Conservation (phyloP, 1,140 invertebrate genomes). For the Gonatopus flavifemur region DNA sequence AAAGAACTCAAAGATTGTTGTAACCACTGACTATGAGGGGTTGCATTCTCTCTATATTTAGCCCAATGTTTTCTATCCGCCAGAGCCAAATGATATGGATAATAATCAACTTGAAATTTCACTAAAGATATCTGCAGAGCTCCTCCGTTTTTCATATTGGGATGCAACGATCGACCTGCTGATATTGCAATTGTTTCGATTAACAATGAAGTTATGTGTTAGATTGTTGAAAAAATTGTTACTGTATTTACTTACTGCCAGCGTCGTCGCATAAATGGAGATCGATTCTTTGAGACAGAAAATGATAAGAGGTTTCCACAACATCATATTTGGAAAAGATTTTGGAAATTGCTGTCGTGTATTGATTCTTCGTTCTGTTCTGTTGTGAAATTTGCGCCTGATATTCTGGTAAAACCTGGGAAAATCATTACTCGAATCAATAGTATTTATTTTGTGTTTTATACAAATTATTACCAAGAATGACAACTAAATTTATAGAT, state of each 20-base stretch:
- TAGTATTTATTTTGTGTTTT: too few species aligned
- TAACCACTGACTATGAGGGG: constrained; percentile 75
- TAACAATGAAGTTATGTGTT: constrained; percentile 1
- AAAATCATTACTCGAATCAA: too few species aligned
- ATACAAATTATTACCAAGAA: constrained; percentile 16
- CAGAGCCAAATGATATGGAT: constrained; percentile 93
- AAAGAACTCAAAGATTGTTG: constrained; percentile 71
- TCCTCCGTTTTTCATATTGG: constrained; percentile 83
- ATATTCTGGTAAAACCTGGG: constrained; percentile 76
- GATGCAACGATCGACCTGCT: constrained; percentile 82
- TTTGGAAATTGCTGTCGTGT: constrained; percentile 60
- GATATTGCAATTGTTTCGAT: constrained; percentile 13
- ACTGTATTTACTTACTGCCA: constrained; percentile 64
- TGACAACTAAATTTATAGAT: not conserved
- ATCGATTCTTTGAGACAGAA: constrained; percentile 91
- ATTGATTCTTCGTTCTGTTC: constrained; percentile 53
- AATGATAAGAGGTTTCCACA: constrained; percentile 95
- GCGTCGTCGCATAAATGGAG: constrained; percentile 97
- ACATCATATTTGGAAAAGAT: constrained; percentile 92
- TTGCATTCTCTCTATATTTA: constrained; percentile 68
- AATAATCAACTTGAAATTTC: constrained; percentile 92
- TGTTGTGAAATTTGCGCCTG: constrained; percentile 74
- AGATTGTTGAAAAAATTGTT: constrained; percentile 1
- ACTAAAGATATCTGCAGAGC: constrained; percentile 90
- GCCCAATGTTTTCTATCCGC: constrained; percentile 87